Base-by-base conservation (phyloP, 2,113 vertebrate genomes). In the Silurus meridionalis region DNA sequence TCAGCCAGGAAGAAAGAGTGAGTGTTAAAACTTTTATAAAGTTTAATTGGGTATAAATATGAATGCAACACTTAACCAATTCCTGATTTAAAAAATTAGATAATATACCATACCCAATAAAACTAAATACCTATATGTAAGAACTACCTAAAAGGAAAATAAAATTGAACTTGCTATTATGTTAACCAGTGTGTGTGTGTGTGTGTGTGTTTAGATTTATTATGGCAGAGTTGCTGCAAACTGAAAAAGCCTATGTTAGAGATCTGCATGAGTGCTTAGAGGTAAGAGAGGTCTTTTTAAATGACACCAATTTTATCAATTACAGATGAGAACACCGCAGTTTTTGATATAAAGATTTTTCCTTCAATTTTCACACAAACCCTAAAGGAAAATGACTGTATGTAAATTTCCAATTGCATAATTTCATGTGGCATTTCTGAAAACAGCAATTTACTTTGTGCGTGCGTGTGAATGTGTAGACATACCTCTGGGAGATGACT, bases 1-100 rank as follows among this genome's bases (percentile, higher is more conserved):
- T 99, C 98, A 0, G 97, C 98, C 85, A 94, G 98, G 89, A 99
- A 98, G 93, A 99, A 99, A 94, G 98, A 99, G 98, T 99, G 94
- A 90, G 97, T 95, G 28, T 23, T 21, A 61, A 61, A 60, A 61
- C 17, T 1, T 58, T 58, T 55, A 9, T 2, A 21, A 50, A 15
- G 13, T 25, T 78, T 19, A 17, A 4, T 17, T 58, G 4, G 57
- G 53, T 53, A 8, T 52, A 74, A 74, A 52, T 74, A 53, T n/a
- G 14, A 53, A 77, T 53, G 11, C 28, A 78, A 78, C 7, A 78
- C 13, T 2, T 57, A 25, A 78, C n/a, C 13, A 17, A 14, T 78
- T 55, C 52, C n/a, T 2, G 3, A 53, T 77, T 25, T 5, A 66
- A n/a, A n/a, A 64, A 66, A 23, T 23, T 17, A 55, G 74, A 50